phyloP scores from a whole-genome alignment of 2,797 vertebrate genomes.

The Syngnathus acus region DNA sequence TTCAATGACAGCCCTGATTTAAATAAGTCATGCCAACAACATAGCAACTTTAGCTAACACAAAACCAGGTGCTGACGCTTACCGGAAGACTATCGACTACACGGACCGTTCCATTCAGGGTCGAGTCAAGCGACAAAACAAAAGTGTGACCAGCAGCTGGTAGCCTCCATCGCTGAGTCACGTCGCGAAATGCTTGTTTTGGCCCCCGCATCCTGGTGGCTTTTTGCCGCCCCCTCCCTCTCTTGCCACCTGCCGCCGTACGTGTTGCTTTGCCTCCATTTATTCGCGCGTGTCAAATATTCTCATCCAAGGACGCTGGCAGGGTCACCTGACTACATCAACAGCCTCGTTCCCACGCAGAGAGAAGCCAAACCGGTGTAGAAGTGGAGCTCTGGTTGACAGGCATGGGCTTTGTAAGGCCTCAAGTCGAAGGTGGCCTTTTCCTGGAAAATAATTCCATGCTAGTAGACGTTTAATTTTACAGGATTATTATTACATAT shows the following conservation, averaged over 20 bases:
- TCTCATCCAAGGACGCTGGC: slow-evolving; percentile 38
- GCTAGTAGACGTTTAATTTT: background rate
- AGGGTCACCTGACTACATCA: slow-evolving; percentile 34
- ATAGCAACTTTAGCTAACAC: background rate
- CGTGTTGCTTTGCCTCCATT: slow-evolving; percentile 19
- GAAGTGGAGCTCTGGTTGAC: slow-evolving; percentile 5
- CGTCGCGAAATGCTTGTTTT: slow-evolving; percentile 42
- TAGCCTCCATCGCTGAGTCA: slow-evolving; percentile 23
- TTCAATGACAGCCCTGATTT: no score
- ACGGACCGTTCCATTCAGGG: slow-evolving; percentile 45
- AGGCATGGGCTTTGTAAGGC: background rate
- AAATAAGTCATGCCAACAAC: background rate
- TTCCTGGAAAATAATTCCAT: background rate
- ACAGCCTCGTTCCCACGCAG: slow-evolving; percentile 30
- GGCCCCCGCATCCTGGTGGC: slow-evolving; percentile 14
- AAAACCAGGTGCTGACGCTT: background rate
- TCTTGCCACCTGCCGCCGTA: slow-evolving; percentile 38
- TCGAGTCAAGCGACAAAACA: slow-evolving; percentile 48
- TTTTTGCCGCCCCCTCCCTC: background rate
- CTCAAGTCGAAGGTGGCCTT: background rate
- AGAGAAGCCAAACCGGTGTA: background rate
- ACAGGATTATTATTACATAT: background rate
- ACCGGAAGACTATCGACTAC: slow-evolving; percentile 31
- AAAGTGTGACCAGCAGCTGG: slow-evolving; percentile 50
- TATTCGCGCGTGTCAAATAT: slow-evolving; percentile 26